Evolutionary conservation across 2,113 vertebrate genomes (phyloP), one percentile per base, ranked within the genome.

Genomic region (Fregetta grallaria): DNA sequence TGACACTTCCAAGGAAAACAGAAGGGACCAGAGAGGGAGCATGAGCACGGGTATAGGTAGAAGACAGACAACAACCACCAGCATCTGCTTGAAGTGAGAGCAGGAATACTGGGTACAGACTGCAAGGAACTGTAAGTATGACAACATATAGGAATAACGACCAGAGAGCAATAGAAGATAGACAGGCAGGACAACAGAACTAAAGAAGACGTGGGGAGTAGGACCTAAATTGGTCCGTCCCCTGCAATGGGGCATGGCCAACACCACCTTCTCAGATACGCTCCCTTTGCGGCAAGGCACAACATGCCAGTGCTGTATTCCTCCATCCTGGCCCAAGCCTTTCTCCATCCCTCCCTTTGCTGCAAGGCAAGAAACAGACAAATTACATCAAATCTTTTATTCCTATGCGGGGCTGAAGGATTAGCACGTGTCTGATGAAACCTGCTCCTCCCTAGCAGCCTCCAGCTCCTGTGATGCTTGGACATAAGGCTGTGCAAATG

Each of bases 141-240:
- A 53, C 47, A 77, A 3, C 1, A 1, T 11, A n/a, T 3, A 85
- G 44, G 14, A 79, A 36, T 15, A 85, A 52, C 0, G 0, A 78
- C 11, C 19, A 16, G 10, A 76, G 40, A 53, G 63, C 14, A 11
- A 30, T 0, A 73, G 58, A 55, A 74, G 63, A 49, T 16, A 77
- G n/a, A 15, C 27, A 36, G 59, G 11, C 20, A 76, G 40, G 30
- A 45, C 34, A 78, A 22, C 29, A 82, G n/a, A 88, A 32, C 9
- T 18, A 59, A 32, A 71, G n/a, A n/a, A 42, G 32, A n/a, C 1
- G 0, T 20, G 15, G 4, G 15, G 23, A 72, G n/a, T 5, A 67
- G 44, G 26, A 79, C 21, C 26, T 32, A 19, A 71, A 68, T 4
- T 42, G 38, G 30, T 50, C 30, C 2, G 7, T 42, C 29, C 25